Conservation (phyloP, 2,797 vertebrate genomes). For the Anomalospiza imberbis region DNA sequence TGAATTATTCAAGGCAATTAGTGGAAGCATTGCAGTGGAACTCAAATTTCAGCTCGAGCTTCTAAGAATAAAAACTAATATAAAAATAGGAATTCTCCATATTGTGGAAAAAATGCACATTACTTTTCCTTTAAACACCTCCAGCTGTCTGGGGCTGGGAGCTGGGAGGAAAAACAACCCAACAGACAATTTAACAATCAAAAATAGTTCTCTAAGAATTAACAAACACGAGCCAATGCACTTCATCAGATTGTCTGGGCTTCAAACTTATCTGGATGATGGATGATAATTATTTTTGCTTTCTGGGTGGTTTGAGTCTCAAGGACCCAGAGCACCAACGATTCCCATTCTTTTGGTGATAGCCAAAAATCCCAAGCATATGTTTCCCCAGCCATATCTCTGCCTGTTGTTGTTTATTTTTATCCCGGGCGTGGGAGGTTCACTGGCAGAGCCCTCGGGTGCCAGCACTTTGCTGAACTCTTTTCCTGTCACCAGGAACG, state of each 20-base stretch:
- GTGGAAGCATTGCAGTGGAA: slow-evolving; percentile 54
- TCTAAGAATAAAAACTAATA: slow-evolving; percentile 63
- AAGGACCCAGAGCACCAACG: neutral
- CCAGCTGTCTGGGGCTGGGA: slow-evolving; percentile 41
- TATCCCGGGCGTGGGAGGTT: slow-evolving; percentile 26
- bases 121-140: slow-evolving; percentile 52
- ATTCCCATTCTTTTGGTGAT: neutral
- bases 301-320: neutral
- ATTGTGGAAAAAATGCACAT: slow-evolving; percentile 35
- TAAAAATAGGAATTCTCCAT: slow-evolving; percentile 51
- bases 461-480: slow-evolving; percentile 50
- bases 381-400: neutral
- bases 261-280: neutral
- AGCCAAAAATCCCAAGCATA: slow-evolving; percentile 31
- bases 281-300: neutral
- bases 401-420: slow-evolving; percentile 59
- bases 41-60: slow-evolving; percentile 56
- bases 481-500: slow-evolving; percentile 31
- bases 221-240: neutral
- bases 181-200: slow-evolving; percentile 9
- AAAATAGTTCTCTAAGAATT: neutral
- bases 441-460: neutral
- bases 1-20: slow-evolving; percentile 75
- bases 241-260: neutral
- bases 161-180: slow-evolving; percentile 30